phyloP scores from a whole-genome alignment of 2,888 invertebrate species.

The Latheticus oryzae region DNA sequence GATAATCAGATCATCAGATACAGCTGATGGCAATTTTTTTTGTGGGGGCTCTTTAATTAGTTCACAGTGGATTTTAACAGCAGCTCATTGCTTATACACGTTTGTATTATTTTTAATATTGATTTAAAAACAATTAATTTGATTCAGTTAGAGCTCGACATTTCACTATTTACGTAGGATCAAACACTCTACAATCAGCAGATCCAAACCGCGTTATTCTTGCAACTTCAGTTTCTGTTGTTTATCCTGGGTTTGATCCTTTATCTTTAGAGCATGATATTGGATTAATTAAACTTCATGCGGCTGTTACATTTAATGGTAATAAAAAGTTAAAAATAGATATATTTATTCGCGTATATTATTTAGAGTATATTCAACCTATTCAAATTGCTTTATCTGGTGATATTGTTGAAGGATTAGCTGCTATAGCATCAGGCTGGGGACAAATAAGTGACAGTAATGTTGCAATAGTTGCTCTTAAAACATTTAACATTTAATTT shows the following conservation, averaged over 20 bases:
- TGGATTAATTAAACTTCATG: constrained; percentile 24
- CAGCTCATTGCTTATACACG: constrained; percentile 47
- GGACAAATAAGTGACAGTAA: constrained; percentile 27
- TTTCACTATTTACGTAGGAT: constrained; percentile 25
- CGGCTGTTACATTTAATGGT: constrained; percentile 11
- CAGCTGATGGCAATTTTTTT: constrained; percentile 37
- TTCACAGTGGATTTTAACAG: constrained; percentile 46
- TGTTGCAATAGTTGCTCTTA: neutral
- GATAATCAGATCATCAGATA: too few relatives aligned
- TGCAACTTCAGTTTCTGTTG: constrained; percentile 7
- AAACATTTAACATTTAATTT: neutral
- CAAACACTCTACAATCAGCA: constrained; percentile 6
- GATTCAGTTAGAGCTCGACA: constrained; percentile 18
- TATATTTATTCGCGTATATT: neutral
- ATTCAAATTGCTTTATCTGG: constrained; percentile 16
- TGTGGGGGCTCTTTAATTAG: constrained; percentile 49
- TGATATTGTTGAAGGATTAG: constrained; percentile 4
- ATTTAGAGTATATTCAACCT: constrained; percentile 24
- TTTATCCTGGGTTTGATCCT: constrained; percentile 13
- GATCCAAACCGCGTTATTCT: constrained; percentile 18
- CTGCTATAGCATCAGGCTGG: constrained; percentile 18
- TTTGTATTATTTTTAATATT: constrained; percentile 36
- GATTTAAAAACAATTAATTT: neutral
- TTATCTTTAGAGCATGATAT: constrained; percentile 19
- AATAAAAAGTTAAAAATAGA: neutral